Base-by-base conservation (phyloP, 2,113 vertebrate species). In the Lanius ludovicianus region DNA sequence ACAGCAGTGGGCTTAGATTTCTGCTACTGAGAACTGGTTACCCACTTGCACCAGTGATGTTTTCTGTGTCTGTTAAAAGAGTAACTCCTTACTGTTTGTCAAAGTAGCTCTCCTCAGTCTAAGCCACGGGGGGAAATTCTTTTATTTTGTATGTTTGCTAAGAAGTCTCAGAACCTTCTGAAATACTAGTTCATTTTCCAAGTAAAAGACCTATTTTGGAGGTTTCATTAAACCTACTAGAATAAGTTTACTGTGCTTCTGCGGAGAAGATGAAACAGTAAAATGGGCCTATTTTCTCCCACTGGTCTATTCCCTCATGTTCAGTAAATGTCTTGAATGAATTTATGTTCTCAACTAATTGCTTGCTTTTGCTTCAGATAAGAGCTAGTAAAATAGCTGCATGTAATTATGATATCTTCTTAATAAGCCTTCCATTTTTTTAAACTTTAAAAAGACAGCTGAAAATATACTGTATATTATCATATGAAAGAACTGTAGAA, bases 401-500 rank as follows among this genome's bases (percentile, higher is more conserved):
- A 65, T 97, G 85, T 96, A 97, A 98, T 97, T 97, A 96, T 97
- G 94, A 96, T 95, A 96, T 96, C 96, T 96, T 95, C 91, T 97
- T 96, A 96, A 97, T 96, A 97, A 44, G 89, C 89, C 96, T 91
- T 93, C 90, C 90, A 87, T 97, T 98, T 97, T 95, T 97, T 97
- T 95, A 95, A 97, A 96, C 65, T 97, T 97, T 96, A 84, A 94
- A 97, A 96, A 93, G 85, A 90, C 94, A 91, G 93, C 95, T 97
- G 97, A 96, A 98, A 97, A 97, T 97, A 96, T 91, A 89, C 90
- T 90, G 91, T 60, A 74, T 46, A 96, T 98, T 98, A 98, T 96
- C 97, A 97, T 97, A 96, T 97, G 97, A 97, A 98, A 98, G 98
- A 97, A 83, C 74, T 84, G n/a, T 60, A 93, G 74, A 93, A 97